Conservation (phyloP, 2,888 invertebrate genomes). For the Drosophila yooni region DNA sequence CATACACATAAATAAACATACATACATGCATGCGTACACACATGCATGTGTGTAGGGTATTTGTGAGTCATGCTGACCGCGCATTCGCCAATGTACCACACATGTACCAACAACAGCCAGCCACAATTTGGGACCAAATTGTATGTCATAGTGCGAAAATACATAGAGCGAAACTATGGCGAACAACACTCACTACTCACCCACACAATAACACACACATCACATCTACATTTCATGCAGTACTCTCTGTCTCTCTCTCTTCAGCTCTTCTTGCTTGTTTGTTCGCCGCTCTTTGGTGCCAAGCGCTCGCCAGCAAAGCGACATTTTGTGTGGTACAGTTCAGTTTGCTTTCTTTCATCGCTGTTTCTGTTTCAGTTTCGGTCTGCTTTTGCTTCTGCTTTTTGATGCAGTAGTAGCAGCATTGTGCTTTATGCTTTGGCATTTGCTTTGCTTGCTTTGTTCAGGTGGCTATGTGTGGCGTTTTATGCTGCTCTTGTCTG, state of each 20-base stretch:
- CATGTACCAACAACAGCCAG: constrained; percentile 15
- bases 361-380: constrained; percentile 30
- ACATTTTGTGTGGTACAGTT: constrained; percentile 47
- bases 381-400: constrained; percentile 38
- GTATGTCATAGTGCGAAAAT: constrained; percentile 46
- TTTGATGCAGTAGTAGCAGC: constrained; percentile 24
- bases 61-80: constrained; percentile 39
- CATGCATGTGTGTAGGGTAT: constrained; percentile 26
- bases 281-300: constrained; percentile 31
- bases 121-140: constrained; percentile 36
- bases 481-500: constrained; percentile 12
- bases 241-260: constrained; percentile 24
- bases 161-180: constrained; percentile 27
- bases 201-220: constrained; percentile 25
- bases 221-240: constrained; percentile 10
- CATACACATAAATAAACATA: constrained; percentile 12
- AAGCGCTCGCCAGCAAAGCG: constrained; percentile 9
- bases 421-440: constrained; percentile 31
- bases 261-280: constrained; percentile 28
- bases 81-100: not conserved
- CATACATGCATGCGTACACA: constrained; percentile 6
- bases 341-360: constrained; percentile 42
- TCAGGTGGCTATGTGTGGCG: constrained; percentile 4
- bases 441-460: constrained; percentile 34
- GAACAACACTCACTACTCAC: constrained; percentile 24